Base-by-base conservation (phyloP, 2,113 vertebrate species). In the Spilogale gracilis region DNA sequence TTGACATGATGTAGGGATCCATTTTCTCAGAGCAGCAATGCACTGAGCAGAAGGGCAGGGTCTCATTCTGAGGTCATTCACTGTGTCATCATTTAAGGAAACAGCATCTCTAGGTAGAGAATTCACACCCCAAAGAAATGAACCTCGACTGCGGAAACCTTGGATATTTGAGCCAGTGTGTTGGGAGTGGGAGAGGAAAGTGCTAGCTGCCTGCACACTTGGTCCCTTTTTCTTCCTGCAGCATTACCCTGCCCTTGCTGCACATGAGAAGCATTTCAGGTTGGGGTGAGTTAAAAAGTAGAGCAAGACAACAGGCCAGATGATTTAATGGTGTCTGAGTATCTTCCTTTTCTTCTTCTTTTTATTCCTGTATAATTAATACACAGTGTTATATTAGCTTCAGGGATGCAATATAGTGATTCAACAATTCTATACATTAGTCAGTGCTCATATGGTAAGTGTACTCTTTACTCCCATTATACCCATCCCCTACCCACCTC, bases 161-260 rank as follows among this genome's bases (percentile, higher is more conserved):
- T 48, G 32, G 54, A 0, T 32, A 2, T 54, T 21, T 3, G 63
- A n/a, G 63, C 25, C 25, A n/a, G 0, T 9, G 13, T 1, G 50
- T 16, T 32, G n/a, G 9, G 9, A 21, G 25, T 32, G 43, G 13
- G 2, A 27, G 14, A 58, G 6, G 30, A 16, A 78, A 38, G 18
- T 1, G 6, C n/a, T 13, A 52, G 43, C 9, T 3, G n/a, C 30
- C 27, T 65, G 80, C 21, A 11, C 58, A 38, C 25, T 9, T 4
- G 14, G 56, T 23, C 5, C 48, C 1, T 3, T 95, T 38, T n/a
- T 45, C 20, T 9, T 23, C 7, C 25, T 48, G 54, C 5, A 6
- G 38, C 23, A 4, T 16, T 52, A 27, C 13, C 61, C 7, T 9
- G 13, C 6, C n/a, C 60, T 16, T 27, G 6, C 45, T 78, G 14